A percentile compares a stretch with the other conserved stretches of the same genome.
Evolutionary conservation across 2,888 invertebrate genomes (phyloP).

Genomic region (Lacanobia oleracea): DNA sequence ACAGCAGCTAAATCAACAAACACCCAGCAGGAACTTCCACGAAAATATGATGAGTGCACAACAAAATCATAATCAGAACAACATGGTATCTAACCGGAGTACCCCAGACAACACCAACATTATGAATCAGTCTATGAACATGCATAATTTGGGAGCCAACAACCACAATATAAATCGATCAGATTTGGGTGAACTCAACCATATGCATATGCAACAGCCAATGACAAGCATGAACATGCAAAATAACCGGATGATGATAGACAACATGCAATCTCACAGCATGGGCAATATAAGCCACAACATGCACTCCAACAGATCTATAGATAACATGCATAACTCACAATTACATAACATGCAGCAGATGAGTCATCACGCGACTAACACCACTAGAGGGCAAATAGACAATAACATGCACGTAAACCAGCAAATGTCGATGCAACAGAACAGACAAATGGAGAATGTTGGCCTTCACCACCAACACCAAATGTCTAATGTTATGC

Average conservation of each 20-base stretch:
- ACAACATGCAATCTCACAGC: slow-evolving; percentile 84
- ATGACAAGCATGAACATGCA: slow-evolving; percentile 84
- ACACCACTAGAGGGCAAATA: slow-evolving; percentile 79
- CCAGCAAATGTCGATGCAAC: slow-evolving; percentile 85
- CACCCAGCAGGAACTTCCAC: slow-evolving; percentile 81
- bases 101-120: slow-evolving; percentile 82
- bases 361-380: slow-evolving; percentile 85
- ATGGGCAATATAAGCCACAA: slow-evolving; percentile 84
- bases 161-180: slow-evolving; percentile 82
- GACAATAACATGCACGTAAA: slow-evolving; percentile 86
- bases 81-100: slow-evolving; percentile 81
- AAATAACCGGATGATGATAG: slow-evolving; percentile 87
- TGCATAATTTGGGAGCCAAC: slow-evolving; percentile 82
- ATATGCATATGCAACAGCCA: slow-evolving; percentile 87
- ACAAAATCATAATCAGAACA: slow-evolving; percentile 80
- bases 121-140: slow-evolving; percentile 85
- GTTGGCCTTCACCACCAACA: slow-evolving; percentile 85
- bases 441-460: slow-evolving; percentile 85
- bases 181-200: slow-evolving; percentile 83
- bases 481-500: slow-evolving; percentile 87
- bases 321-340: slow-evolving; percentile 85
- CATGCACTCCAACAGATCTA: slow-evolving; percentile 84
- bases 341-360: slow-evolving; percentile 87
- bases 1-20: slow-evolving; percentile 80
- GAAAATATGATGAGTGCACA: slow-evolving; percentile 82